Base-by-base conservation (phyloP, 2,113 vertebrate genomes). In the Phrynosoma blainvillii region DNA sequence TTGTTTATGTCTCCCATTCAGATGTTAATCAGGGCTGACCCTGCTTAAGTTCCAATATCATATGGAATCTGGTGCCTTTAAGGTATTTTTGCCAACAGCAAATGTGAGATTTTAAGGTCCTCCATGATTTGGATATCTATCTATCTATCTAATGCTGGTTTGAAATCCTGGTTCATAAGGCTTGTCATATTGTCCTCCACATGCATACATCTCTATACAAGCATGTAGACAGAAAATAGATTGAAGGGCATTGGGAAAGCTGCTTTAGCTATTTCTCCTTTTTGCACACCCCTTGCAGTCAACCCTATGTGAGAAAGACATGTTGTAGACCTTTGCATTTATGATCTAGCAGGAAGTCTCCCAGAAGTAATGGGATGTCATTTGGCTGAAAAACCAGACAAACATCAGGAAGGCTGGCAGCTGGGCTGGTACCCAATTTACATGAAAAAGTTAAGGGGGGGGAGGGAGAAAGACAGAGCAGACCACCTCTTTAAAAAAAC, bases 361-460 rank as follows among this genome's bases (percentile, higher is more conserved):
- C 30, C 84, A 30, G 27, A 2, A 89, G 73, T 75, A 1, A 3
- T 9, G 25, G 88, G 84, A 90, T 70, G 36, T 11, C n/a, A 90
- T 93, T 90, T 80, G 73, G 84, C 87, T 90, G 68, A 89, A 89
- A 66, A 90, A 89, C 12, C 12, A 92, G 25, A 77, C 86, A 62
- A 32, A 90, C 84, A 4, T 83, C 85, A 93, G 56, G 77, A 92
- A 85, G 80, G 52, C 54, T 87, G 86, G 62, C 73, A 25, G 81
- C 4, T 81, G 47, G 47, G 47, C 47, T 47, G 85, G 75, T 88
- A 62, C 1, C 3, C 90, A 88, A 88, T 93, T 91, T 87, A 54
- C 1, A 47, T 90, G 82, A 73, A 87, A 92, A 52, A 94, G 89
- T 74, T 40, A 66, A 73, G 11, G 32, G 47, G 47, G 5, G 7